These are phyloP conservation scores for Cordilura impudica DNA, from an alignment of 2,888 invertebrate genomes.

Conservation along the genomic window DNA sequence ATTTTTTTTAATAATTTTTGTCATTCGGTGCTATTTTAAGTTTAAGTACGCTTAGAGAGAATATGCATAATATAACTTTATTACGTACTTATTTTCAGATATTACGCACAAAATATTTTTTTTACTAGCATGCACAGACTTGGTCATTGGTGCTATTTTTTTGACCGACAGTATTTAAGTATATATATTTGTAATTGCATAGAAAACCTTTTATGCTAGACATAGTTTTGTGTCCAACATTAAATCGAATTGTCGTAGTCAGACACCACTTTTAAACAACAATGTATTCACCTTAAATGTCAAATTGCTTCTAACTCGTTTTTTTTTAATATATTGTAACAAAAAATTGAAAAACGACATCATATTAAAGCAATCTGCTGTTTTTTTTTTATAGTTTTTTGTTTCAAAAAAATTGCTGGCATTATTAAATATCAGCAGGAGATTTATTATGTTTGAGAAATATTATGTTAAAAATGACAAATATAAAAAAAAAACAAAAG, in stretches of 20 bases:
- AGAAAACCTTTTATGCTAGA: not conserved
- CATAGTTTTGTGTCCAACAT: not conserved
- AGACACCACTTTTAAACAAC: constrained; percentile 16
- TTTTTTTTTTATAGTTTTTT: not conserved
- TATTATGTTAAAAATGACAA: constrained; percentile 32
- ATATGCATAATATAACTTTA: no score
- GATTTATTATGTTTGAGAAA: constrained; percentile 21
- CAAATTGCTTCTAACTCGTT: constrained; percentile 57
- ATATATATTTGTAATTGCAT: no score
- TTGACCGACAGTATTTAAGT: no score
- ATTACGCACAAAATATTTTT: no score
- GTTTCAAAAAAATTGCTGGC: not conserved
- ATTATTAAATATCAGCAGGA: constrained; percentile 47
- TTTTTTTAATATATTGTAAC: constrained; percentile 35
- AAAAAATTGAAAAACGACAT: not conserved
- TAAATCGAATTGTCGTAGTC: not conserved
- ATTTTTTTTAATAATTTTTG: no score
- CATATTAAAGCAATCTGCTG: not conserved
- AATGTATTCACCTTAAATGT: constrained; percentile 60
- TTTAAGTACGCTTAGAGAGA: no score
- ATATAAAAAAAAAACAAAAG: constrained; percentile 40
- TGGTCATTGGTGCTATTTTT: no score
- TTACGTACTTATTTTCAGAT: no score
- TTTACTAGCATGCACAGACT: no score
- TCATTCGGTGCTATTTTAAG: no score